These are phyloP conservation scores for Macrotrachela quadricornifera DNA, from an alignment of 1,140 invertebrate genomes.

Conservation along the genomic window DNA sequence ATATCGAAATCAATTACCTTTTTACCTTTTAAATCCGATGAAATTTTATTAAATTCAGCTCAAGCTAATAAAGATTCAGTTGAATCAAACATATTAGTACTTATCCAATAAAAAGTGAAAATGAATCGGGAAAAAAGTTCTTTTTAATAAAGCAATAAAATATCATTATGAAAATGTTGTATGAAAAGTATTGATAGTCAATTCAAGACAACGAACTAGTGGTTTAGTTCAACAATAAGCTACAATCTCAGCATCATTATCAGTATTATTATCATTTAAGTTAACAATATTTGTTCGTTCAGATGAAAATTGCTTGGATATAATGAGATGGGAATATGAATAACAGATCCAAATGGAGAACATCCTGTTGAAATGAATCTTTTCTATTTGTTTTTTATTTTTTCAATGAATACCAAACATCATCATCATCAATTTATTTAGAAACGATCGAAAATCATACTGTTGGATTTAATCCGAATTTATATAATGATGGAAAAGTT, in stretches of 20 bases:
- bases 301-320: conserved; percentile 70
- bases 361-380: conserved; percentile 33
- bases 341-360: conserved; percentile 43
- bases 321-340: conserved; percentile 89
- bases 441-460: conserved; percentile 78
- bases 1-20: too few relatives aligned
- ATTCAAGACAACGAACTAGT: conserved; percentile 63
- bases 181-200: conserved; percentile 37
- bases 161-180: conserved; percentile 66
- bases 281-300: conserved; percentile 85
- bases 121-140: conserved; percentile 42
- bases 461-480: conserved; percentile 84
- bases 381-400: conserved; percentile 37
- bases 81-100: conserved; percentile 76
- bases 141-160: conserved; percentile 57
- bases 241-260: conserved; percentile 69
- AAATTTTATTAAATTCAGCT: too few relatives aligned
- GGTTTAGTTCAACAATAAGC: conserved; percentile 85
- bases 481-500: conserved; percentile 89
- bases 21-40: too few relatives aligned
- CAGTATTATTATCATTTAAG: conserved; percentile 71
- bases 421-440: conserved; percentile 53
- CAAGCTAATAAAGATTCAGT: too few relatives aligned
- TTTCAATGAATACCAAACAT: conserved; percentile 31
- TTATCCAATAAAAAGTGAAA: conserved; percentile 67